Evolutionary conservation across 2,888 invertebrate genomes (phyloP).

Genomic region (Leptodirus hochenwartii): DNA sequence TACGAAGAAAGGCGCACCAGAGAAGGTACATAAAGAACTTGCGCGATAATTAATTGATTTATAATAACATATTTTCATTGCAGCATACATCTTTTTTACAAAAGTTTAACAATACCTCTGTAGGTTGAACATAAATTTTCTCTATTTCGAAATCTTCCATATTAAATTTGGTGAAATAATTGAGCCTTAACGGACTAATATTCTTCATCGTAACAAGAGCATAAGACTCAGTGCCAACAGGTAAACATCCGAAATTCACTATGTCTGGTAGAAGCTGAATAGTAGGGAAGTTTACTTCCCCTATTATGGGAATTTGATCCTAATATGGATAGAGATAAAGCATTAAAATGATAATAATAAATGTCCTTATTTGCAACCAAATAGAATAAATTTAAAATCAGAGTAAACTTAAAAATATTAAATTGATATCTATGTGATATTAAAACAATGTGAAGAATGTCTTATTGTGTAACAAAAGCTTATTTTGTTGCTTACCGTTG

Average conservation of each 20-base stretch:
- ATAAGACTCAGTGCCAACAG: conserved; percentile 28
- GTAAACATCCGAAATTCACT: conserved; percentile 43
- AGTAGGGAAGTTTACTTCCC: conserved; percentile 51
- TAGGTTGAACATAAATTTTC: conserved; percentile 1
- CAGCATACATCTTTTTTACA: too few relatives aligned
- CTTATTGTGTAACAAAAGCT: not conserved
- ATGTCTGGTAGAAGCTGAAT: conserved; percentile 34
- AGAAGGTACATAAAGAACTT: too few relatives aligned
- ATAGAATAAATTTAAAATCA: too few relatives aligned
- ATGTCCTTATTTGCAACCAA: too few relatives aligned
- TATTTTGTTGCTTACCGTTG: conserved; percentile 23
- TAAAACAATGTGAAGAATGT: too few relatives aligned
- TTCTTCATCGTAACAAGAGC: conserved; percentile 32
- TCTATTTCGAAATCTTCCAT: conserved; percentile 10
- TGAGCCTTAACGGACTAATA: conserved; percentile 31
- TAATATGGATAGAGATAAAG: conserved; percentile 22
- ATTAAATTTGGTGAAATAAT: conserved; percentile 22
- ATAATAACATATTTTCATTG: too few relatives aligned
- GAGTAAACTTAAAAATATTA: too few relatives aligned
- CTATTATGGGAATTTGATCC: conserved; percentile 43
- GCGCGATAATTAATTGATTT: too few relatives aligned
- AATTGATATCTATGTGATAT: too few relatives aligned
- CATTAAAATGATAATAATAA: too few relatives aligned
- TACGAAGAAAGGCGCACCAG: too few relatives aligned
- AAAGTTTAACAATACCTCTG: too few relatives aligned